These are phyloP conservation scores for Zygaena filipendulae DNA, from an alignment of 2,888 invertebrate species.

Conservation along the genomic window DNA sequence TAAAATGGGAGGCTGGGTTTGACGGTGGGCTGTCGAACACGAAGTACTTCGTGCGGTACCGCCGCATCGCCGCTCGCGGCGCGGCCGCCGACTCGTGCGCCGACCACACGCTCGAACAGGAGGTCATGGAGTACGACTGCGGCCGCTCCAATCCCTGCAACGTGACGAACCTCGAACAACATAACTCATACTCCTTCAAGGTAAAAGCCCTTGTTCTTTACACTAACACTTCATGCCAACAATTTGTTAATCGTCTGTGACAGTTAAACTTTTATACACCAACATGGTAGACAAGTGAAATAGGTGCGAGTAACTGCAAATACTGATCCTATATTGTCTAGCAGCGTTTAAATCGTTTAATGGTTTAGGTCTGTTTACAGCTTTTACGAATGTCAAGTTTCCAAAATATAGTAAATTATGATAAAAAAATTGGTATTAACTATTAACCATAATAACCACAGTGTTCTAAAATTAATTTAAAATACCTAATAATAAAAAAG, in stretches of 20 bases:
- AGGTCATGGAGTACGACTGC: slow-evolving; percentile 89
- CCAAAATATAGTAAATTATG: too few species aligned
- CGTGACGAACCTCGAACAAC: slow-evolving; percentile 81
- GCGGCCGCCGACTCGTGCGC: slow-evolving; percentile 36
- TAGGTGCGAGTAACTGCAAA: too few species aligned
- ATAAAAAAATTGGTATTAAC: too few species aligned
- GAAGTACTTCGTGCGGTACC: slow-evolving; percentile 87
- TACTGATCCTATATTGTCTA: too few species aligned
- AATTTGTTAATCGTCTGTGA: neutral
- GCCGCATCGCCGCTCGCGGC: slow-evolving; percentile 73
- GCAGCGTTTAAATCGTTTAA: too few species aligned
- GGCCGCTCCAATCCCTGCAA: slow-evolving; percentile 89
- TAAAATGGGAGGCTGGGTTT: slow-evolving; percentile 91
- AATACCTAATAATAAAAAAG: too few species aligned
- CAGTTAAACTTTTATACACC: too few species aligned
- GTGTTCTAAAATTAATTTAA: too few species aligned
- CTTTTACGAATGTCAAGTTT: too few species aligned
- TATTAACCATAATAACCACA: too few species aligned
- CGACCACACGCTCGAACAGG: slow-evolving; percentile 58
- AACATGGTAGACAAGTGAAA: too few species aligned
- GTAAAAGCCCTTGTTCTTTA: slow-evolving; percentile 64
- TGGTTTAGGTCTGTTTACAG: too few species aligned
- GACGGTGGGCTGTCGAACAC: slow-evolving; percentile 90
- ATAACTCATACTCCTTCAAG: slow-evolving; percentile 88
- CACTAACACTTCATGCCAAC: neutral